Percentiles rank a stretch among this genome's conserved stretches.
These are phyloP conservation scores for Sarotherodon lohbergeri DNA, from an alignment of 2,113 vertebrate genomes.

Conservation along the genomic window DNA sequence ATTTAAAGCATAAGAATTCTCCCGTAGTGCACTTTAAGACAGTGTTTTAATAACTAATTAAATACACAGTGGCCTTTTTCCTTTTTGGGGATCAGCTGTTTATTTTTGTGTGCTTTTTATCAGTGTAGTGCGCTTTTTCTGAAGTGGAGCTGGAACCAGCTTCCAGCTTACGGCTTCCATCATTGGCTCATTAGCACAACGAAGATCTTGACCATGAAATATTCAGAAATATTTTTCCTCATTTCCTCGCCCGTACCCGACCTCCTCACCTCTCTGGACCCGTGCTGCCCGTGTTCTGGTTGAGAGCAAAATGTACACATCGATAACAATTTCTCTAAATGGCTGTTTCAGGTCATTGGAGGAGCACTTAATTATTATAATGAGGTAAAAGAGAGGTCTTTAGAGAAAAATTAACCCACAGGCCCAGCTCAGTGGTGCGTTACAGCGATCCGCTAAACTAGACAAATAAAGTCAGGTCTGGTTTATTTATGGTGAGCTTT, in stretches of 20 bases:
- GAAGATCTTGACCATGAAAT: background rate
- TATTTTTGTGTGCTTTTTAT: background rate
- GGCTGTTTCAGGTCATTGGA: slow-evolving; percentile 44
- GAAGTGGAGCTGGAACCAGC: background rate
- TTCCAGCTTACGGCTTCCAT: background rate
- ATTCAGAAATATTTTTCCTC: background rate
- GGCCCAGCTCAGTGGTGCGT: background rate
- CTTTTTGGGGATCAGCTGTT: background rate
- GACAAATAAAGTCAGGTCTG: background rate
- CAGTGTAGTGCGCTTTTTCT: background rate
- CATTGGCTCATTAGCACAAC: background rate
- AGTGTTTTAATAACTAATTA: background rate
- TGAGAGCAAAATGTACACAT: slow-evolving; percentile 38
- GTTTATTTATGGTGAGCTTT: background rate
- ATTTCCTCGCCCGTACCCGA: background rate
- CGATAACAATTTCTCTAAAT: slow-evolving; percentile 44
- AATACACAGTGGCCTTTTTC: background rate
- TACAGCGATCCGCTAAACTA: background rate
- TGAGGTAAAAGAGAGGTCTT: slow-evolving; percentile 47
- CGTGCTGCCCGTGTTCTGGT: slow-evolving; percentile 9
- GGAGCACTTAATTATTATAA: slow-evolving; percentile 48
- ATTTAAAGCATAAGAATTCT: background rate
- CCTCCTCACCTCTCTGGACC: slow-evolving; percentile 24
- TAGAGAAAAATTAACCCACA: slow-evolving; percentile 44
- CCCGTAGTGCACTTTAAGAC: background rate